Evolutionary conservation across 2,888 invertebrate genomes (phyloP).

Genomic region (Blera fallax): DNA sequence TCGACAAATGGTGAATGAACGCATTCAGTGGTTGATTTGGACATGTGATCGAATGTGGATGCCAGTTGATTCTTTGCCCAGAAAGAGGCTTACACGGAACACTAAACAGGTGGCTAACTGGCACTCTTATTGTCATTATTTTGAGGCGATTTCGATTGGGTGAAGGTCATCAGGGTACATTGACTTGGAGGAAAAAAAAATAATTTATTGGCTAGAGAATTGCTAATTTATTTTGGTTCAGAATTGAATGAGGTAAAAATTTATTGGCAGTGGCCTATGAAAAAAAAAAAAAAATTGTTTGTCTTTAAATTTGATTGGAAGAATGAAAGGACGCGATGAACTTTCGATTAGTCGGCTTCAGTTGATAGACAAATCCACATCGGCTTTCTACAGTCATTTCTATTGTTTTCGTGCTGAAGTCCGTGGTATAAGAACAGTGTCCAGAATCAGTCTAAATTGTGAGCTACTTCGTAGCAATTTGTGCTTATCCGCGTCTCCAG

Average conservation of each 20-base stretch:
- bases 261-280: slow-evolving; percentile 62
- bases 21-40: slow-evolving; percentile 54
- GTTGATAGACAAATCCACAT: too few species aligned
- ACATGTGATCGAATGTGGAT: slow-evolving; percentile 54
- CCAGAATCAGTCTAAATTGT: too few species aligned
- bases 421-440: too few species aligned
- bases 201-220: slow-evolving; percentile 57
- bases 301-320: slow-evolving; percentile 8
- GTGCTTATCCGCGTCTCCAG: too few species aligned
- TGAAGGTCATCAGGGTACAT: slow-evolving; percentile 46
- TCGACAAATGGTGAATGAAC: slow-evolving; percentile 60
- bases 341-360: not conserved
- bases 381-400: too few species aligned
- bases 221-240: slow-evolving; percentile 52
- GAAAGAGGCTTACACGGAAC: slow-evolving; percentile 58
- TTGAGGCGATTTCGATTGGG: slow-evolving; percentile 37
- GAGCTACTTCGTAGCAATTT: too few species aligned
- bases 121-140: slow-evolving; percentile 33
- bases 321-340: not conserved
- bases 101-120: slow-evolving; percentile 55
- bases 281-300: not conserved
- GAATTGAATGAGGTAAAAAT: slow-evolving; percentile 31
- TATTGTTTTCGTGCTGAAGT: too few species aligned
- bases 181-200: slow-evolving; percentile 35
- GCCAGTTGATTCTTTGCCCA: slow-evolving; percentile 70